Base-by-base conservation (phyloP, 2,888 invertebrate genomes). In the Malthinus seriepunctatus region DNA sequence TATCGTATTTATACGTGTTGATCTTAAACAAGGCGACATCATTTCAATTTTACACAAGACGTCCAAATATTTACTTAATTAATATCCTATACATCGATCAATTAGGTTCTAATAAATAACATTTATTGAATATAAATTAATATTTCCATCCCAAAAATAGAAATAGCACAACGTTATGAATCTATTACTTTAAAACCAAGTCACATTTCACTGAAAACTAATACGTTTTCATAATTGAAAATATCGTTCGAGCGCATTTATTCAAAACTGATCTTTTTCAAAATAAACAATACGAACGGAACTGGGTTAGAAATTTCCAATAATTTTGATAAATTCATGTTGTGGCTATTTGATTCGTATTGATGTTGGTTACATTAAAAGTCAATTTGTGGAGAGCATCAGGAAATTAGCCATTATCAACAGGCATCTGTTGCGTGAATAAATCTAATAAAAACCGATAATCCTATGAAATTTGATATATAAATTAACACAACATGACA, bases 201-300 rank as follows among this genome's bases (percentile, higher is more conserved):
- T 42, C 33, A 11, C 37, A 37, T 39, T 23, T 39, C 15, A 51
- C 23, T 51, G 38, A 31, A 38, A 50, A 49, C 14, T 10, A n/a
- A 35, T 14, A 39, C 32, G 8, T 23, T 23, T 34, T 12, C 10
- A 8, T 51, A 56, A 56, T 56, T 51, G 57, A 57, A 51, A 48
- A 52, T 52, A n/a, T 3, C 35, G 48, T 33, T 51, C 57, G 14
- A 51, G 23, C 42, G 14, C 23, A 14, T 51, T n/a, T 51, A 46
- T 33, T 34, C 42, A 32, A 32, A 45, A n/a, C 23, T n/a, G 9
- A n/a, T 23, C 14, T 42, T n/a, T n/a, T 23, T 9, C 14, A 15
- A 39, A 39, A 38, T 38, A 38, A 39, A 39, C 15, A 23, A 23
- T 23, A 12, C 37, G 11, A 15, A 42, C 14, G n/a, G 23, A 4